Percentiles rank a stretch among this genome's conserved stretches.
phyloP scores from a whole-genome alignment of 2,113 vertebrate species.

The Phalacrocorax pelagicus region DNA sequence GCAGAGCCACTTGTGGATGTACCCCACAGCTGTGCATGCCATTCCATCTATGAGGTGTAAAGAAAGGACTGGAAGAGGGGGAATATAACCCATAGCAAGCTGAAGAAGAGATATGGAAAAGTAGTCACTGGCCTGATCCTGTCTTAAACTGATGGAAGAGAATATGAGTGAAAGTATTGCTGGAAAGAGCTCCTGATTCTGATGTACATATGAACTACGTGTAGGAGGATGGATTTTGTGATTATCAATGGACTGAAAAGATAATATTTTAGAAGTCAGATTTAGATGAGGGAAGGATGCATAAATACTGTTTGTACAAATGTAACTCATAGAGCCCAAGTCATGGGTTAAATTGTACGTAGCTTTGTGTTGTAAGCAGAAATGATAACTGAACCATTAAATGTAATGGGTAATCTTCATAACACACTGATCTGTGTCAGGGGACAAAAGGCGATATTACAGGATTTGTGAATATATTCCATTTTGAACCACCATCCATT shows the following conservation, averaged over 20 bases:
- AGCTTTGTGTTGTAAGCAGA: background rate
- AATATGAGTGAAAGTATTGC: background rate
- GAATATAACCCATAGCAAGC: background rate
- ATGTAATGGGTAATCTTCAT: background rate
- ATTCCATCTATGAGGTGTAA: background rate
- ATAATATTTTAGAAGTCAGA: accelerated
- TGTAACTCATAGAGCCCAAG: background rate
- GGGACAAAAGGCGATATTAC: background rate
- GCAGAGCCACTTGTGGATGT: background rate
- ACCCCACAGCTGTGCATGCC: background rate
- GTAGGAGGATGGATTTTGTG: background rate
- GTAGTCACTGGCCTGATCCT: background rate
- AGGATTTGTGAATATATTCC: background rate
- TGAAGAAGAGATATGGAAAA: background rate
- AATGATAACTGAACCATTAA: background rate
- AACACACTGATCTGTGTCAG: background rate
- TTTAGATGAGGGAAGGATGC: background rate
- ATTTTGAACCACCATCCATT: background rate
- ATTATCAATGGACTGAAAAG: background rate
- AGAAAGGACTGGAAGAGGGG: no score
- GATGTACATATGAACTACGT: accelerated
- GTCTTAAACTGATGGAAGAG: background rate
- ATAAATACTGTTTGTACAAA: background rate
- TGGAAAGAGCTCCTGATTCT: background rate
- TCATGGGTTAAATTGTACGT: accelerated